Percentiles rank a stretch among this genome's conserved stretches.
These are phyloP conservation scores for Enteromius anoplus DNA, from an alignment of 2,797 vertebrate species.

Conservation along the genomic window DNA sequence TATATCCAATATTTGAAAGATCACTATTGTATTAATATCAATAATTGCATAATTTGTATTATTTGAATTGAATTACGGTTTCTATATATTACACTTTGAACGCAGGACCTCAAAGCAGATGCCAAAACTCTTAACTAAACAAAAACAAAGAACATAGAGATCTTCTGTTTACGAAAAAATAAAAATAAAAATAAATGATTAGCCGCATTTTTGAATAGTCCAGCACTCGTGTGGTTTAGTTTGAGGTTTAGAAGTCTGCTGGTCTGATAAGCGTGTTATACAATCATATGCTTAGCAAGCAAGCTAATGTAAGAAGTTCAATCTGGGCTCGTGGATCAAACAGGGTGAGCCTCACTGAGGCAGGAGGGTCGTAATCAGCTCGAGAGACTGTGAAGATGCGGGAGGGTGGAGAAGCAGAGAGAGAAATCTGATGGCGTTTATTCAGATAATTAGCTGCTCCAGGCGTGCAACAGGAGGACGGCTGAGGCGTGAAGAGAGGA, in stretches of 20 bases:
- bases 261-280: neutral
- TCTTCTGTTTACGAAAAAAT: neutral
- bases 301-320: neutral
- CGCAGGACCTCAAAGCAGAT: neutral
- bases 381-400: slow-evolving; percentile 5
- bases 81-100: neutral
- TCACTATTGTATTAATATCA: no score
- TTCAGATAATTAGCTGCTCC: slow-evolving; percentile 15
- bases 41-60: no score
- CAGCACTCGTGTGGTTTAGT: neutral
- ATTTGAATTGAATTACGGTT: neutral
- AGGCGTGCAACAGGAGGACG: neutral
- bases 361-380: slow-evolving; percentile 19
- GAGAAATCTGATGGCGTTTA: slow-evolving; percentile 19
- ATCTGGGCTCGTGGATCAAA: slow-evolving; percentile 27
- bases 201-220: neutral
- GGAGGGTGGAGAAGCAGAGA: slow-evolving; percentile 19
- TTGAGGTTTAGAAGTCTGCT: neutral
- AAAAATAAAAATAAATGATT: no score
- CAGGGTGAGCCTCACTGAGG: slow-evolving; percentile 8
- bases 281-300: neutral
- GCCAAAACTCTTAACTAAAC: neutral
- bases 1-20: no score
- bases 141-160: neutral
- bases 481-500: neutral